Percentiles rank a stretch among this genome's conserved stretches.
These are phyloP conservation scores for Schizotus pectinicornis DNA, from an alignment of 2,888 invertebrate species.

Conservation along the genomic window DNA sequence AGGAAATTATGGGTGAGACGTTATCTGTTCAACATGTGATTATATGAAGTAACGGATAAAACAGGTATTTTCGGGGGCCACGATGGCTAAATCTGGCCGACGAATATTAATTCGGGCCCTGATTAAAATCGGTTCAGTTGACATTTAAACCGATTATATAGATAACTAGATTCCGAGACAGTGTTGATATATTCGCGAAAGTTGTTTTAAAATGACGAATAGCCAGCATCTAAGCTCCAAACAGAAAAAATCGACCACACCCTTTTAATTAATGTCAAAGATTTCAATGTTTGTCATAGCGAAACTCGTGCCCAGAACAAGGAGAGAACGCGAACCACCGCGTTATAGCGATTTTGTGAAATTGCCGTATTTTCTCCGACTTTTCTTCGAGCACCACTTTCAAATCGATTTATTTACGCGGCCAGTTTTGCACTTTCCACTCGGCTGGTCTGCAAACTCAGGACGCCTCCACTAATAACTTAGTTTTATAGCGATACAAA, in stretches of 20 bases:
- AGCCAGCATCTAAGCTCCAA: constrained; percentile 40
- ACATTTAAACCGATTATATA: constrained; percentile 51
- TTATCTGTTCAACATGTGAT: too few relatives aligned
- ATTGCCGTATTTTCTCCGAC: constrained; percentile 41
- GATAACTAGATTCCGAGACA: constrained; percentile 47
- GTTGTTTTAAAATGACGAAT: constrained; percentile 52
- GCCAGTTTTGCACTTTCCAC: constrained; percentile 32
- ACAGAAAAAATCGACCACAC: constrained; percentile 49
- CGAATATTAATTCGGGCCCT: constrained; percentile 41
- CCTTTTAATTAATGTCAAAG: constrained; percentile 49
- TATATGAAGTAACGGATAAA: too few relatives aligned
- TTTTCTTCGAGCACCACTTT: constrained; percentile 46
- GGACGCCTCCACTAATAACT: constrained; percentile 12
- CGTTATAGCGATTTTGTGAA: constrained; percentile 35
- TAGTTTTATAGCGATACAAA: constrained; percentile 6
- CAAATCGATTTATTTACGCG: constrained; percentile 41
- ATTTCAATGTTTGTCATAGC: constrained; percentile 37
- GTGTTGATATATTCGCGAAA: constrained; percentile 55
- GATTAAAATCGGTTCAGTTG: constrained; percentile 49
- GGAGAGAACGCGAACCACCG: constrained; percentile 28
- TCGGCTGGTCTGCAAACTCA: constrained; percentile 1
- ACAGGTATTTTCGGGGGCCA: too few relatives aligned
- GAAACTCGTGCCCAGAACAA: constrained; percentile 26
- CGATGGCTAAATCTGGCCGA: background rate
- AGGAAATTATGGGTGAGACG: too few relatives aligned